These are phyloP conservation scores for Bungarus multicinctus DNA, from an alignment of 2,113 vertebrate species.

Conservation along the genomic window DNA sequence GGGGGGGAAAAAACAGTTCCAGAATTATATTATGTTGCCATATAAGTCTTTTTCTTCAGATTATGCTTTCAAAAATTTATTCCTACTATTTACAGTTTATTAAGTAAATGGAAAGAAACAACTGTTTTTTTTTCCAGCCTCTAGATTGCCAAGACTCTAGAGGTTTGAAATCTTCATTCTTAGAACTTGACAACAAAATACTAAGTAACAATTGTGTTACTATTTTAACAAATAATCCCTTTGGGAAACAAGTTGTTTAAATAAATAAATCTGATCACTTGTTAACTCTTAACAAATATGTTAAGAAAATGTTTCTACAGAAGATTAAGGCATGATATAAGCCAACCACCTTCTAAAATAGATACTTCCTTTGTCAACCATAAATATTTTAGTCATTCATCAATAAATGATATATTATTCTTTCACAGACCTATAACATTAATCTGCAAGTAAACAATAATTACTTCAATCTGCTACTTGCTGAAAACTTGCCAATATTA, in stretches of 20 bases:
- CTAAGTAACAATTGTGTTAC: rapidly evolving
- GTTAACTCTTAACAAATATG: neutral
- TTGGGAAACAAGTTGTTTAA: neutral
- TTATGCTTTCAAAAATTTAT: neutral
- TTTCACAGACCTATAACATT: neutral
- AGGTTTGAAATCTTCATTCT: conserved; percentile 6
- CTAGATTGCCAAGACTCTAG: neutral
- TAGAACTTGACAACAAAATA: conserved; percentile 3
- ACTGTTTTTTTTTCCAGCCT: neutral
- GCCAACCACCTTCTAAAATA: neutral
- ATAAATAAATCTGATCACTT: neutral
- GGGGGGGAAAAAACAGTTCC: neutral
- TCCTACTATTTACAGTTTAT: conserved; percentile 20
- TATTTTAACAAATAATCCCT: neutral
- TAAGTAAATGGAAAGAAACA: neutral
- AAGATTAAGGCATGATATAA: neutral
- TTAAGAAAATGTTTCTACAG: neutral
- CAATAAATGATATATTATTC: neutral
- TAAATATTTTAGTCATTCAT: neutral
- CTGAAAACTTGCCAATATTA: neutral
- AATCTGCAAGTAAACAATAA: neutral
- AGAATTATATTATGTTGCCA: neutral
- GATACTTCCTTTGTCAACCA: neutral
- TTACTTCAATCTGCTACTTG: neutral
- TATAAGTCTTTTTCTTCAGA: neutral